Percentiles rank a stretch among this genome's conserved stretches.
Conservation (phyloP, 2,113 vertebrate species). For the Daubentonia madagascariensis region DNA sequence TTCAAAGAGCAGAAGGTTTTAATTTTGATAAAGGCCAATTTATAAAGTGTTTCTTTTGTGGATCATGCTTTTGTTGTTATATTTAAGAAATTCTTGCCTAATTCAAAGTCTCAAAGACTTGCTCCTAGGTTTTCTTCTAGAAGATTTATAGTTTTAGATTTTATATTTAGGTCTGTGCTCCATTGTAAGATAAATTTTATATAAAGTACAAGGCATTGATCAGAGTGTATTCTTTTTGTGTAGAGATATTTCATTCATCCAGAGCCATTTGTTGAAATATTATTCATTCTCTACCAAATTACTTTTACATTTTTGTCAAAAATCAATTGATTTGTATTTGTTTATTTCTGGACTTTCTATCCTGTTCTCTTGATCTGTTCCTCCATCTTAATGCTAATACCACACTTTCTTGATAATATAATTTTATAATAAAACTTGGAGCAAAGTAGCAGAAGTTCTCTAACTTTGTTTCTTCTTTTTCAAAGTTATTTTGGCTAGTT, state of each 20-base stretch:
- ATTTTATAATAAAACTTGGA: not conserved
- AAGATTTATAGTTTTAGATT: not conserved
- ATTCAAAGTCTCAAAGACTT: not conserved
- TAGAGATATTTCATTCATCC: not conserved
- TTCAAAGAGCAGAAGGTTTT: not conserved
- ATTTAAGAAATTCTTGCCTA: not conserved
- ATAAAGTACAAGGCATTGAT: not conserved
- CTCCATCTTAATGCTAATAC: not conserved
- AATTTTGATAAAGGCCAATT: not conserved
- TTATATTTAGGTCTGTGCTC: not conserved
- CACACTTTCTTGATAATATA: not conserved
- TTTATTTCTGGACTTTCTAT: not conserved
- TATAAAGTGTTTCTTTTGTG: not conserved
- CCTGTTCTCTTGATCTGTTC: not conserved
- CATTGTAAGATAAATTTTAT: not conserved
- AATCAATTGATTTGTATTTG: not conserved
- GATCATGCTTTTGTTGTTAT: not conserved
- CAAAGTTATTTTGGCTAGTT: not conserved
- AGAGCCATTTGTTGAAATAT: not conserved
- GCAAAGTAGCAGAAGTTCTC: not conserved
- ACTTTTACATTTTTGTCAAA: not conserved
- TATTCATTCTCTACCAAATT: not conserved
- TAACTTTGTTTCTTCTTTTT: not conserved
- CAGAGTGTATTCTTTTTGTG: not conserved
- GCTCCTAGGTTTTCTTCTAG: not conserved